Evolutionary conservation across 2,113 vertebrate species (phyloP).

Genomic region (Erythrolamprus reginae): DNA sequence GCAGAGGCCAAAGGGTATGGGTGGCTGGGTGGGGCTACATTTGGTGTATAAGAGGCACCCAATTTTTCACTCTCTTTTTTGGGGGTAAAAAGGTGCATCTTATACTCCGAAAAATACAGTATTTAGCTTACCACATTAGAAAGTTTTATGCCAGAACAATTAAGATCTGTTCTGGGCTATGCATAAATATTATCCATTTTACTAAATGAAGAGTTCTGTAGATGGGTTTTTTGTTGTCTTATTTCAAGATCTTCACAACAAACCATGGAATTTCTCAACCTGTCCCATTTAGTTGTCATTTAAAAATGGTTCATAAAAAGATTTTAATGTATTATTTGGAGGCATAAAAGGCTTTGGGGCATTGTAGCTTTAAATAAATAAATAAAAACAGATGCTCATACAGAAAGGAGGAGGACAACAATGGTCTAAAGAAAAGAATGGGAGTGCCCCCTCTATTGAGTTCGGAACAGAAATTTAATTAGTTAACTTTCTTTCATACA

Average conservation of each 20-base stretch:
- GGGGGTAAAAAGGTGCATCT: too few species aligned
- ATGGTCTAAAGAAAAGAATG: neutral
- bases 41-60: too few species aligned
- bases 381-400: neutral
- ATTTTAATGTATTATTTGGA: neutral
- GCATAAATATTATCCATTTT: neutral
- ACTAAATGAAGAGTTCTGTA: neutral
- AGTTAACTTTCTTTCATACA: neutral
- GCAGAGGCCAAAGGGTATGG: too few species aligned
- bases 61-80: too few species aligned
- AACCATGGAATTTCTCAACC: neutral
- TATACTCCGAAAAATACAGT: too few species aligned
- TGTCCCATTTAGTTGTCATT: neutral
- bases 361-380: neutral
- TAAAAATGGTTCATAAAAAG: neutral
- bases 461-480: neutral
- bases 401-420: neutral
- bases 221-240: neutral
- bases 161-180: neutral
- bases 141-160: neutral
- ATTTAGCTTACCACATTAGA: neutral
- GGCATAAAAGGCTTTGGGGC: accelerated
- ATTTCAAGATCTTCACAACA: neutral
- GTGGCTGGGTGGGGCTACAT: too few species aligned
- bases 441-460: neutral